Conservation (phyloP, 2,888 invertebrate species). For the Lampropteryx suffumata region DNA sequence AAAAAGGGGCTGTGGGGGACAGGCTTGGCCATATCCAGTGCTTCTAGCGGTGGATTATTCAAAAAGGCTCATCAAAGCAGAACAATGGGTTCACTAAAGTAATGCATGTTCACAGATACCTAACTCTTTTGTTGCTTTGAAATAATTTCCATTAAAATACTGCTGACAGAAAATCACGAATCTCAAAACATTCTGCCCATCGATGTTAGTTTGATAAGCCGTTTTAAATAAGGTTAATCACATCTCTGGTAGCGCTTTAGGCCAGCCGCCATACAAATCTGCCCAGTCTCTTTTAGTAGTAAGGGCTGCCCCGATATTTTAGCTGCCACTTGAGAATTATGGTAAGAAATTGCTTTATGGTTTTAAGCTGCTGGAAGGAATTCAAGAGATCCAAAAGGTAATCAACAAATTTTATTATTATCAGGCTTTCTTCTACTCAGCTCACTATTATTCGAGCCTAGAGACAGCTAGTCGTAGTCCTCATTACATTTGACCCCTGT, state of each 20-base stretch:
- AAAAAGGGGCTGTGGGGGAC: constrained; percentile 8
- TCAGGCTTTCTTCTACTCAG: neutral
- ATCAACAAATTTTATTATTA: constrained; percentile 5
- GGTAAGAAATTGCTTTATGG: constrained; percentile 30
- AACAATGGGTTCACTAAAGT: too few species aligned
- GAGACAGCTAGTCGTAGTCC: neutral
- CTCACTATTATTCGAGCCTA: neutral
- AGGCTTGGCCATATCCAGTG: neutral
- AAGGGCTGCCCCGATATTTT: constrained; percentile 20
- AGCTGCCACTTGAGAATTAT: constrained; percentile 26
- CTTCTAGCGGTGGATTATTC: neutral
- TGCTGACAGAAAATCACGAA: too few species aligned
- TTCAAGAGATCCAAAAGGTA: constrained; percentile 22
- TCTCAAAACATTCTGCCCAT: too few species aligned
- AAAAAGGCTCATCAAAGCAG: neutral
- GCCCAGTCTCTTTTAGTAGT: constrained; percentile 16
- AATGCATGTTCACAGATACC: too few species aligned
- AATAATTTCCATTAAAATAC: too few species aligned
- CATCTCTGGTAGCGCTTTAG: neutral
- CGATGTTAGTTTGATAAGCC: too few species aligned
- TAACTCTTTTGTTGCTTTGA: too few species aligned
- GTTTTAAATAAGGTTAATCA: neutral
- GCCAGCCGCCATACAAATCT: constrained; percentile 1
- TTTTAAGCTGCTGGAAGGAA: constrained; percentile 27
- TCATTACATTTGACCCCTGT: neutral